Percentiles rank a stretch among this genome's conserved stretches.
Conservation (phyloP, 2,797 vertebrate species). For the Iguana delicatissima region DNA sequence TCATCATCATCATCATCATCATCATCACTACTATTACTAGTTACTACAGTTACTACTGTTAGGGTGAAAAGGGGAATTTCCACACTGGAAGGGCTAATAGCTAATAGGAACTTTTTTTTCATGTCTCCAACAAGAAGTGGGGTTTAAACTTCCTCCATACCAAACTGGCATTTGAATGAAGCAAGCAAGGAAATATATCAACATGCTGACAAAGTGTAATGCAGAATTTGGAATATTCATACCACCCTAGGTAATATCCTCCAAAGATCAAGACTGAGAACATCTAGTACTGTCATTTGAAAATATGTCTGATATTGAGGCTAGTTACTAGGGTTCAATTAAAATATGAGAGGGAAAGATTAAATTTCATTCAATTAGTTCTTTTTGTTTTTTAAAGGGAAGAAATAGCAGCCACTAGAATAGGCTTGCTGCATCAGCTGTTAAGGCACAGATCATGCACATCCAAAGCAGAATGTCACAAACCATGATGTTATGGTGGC, state of each 20-base stretch:
- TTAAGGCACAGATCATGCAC: background rate
- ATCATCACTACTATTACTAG: too few species aligned
- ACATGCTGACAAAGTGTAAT: background rate
- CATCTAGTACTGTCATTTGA: background rate
- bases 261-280: background rate
- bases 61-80: too few species aligned
- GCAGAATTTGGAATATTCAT: background rate
- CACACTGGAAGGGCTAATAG: background rate
- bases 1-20: too few species aligned
- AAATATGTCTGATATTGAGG: background rate
- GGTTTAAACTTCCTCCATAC: background rate
- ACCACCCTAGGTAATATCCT: too few species aligned
- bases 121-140: background rate
- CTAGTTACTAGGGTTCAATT: background rate
- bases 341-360: background rate
- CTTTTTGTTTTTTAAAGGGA: background rate
- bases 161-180: background rate
- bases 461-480: background rate
- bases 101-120: background rate
- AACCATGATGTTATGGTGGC: background rate
- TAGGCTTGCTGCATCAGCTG: background rate
- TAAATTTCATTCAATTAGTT: background rate
- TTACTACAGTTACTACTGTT: too few species aligned
- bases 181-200: background rate
- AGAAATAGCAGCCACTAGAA: background rate